Conservation (phyloP, 2,888 invertebrate species). For the Lycophotia porphyrea region DNA sequence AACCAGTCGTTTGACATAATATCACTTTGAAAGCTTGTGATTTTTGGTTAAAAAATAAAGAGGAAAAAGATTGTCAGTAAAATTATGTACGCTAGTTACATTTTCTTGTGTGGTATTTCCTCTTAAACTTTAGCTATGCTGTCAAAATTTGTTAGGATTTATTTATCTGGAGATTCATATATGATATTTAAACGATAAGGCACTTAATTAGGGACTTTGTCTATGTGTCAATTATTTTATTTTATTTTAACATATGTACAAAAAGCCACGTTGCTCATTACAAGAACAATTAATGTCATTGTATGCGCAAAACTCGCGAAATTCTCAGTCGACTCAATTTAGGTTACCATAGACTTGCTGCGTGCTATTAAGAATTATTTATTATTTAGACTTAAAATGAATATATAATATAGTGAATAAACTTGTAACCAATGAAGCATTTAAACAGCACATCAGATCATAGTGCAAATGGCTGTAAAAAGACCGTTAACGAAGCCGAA, state of each 20-base stretch:
- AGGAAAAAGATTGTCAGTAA: neutral
- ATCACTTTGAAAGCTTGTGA: conserved; percentile 7
- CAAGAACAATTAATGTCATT: neutral
- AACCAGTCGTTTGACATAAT: conserved; percentile 15
- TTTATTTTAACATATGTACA: neutral
- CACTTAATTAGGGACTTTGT: neutral
- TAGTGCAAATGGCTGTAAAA: no score
- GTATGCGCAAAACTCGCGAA: neutral
- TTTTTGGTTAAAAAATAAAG: neutral
- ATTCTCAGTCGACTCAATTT: neutral
- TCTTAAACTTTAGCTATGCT: no score
- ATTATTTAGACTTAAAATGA: no score
- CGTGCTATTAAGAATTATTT: no score
- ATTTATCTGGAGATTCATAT: no score
- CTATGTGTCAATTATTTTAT: neutral
- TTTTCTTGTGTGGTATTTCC: neutral
- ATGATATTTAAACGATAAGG: neutral
- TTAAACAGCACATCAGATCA: no score
- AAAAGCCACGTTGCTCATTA: neutral
- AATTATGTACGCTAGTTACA: neutral
- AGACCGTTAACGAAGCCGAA: no score
- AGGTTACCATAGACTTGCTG: no score
- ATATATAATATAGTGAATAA: no score
- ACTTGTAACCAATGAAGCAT: no score
- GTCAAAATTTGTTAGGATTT: no score